These are phyloP conservation scores for Leptopilina syphax DNA, from an alignment of 2,888 invertebrate genomes.

Conservation along the genomic window DNA sequence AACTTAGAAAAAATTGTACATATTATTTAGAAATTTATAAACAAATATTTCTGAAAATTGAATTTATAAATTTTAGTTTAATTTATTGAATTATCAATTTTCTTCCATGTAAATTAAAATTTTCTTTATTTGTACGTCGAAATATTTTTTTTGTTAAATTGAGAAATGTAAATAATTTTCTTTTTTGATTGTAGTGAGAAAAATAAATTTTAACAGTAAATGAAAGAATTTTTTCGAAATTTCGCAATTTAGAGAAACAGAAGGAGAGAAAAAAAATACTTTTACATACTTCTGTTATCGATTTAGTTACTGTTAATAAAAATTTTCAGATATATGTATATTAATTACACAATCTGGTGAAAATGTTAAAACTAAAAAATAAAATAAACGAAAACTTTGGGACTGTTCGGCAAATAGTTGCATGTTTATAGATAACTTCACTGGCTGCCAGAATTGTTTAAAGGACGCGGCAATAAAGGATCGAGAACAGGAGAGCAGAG, in stretches of 20 bases:
- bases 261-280: constrained; percentile 53
- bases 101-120: no score
- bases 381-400: constrained; percentile 18
- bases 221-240: background rate
- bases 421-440: constrained; percentile 67
- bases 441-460: constrained; percentile 71
- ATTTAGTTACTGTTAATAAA: constrained; percentile 60
- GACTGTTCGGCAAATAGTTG: constrained; percentile 53
- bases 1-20: no score
- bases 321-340: constrained; percentile 61
- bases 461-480: constrained; percentile 56
- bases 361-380: constrained; percentile 60
- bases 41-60: no score
- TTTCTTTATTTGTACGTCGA: no score
- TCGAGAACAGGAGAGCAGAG: constrained; percentile 65
- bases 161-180: no score
- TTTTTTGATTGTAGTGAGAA: no score
- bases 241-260: constrained; percentile 60
- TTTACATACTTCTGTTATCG: constrained; percentile 58
- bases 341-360: constrained; percentile 61
- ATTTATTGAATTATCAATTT: no score
- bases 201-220: background rate
- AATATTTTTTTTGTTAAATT: no score
- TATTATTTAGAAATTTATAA: no score
- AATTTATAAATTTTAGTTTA: no score